phyloP scores from a whole-genome alignment of 2,797 vertebrate genomes.

The Helicolenus hilgendorfi region DNA sequence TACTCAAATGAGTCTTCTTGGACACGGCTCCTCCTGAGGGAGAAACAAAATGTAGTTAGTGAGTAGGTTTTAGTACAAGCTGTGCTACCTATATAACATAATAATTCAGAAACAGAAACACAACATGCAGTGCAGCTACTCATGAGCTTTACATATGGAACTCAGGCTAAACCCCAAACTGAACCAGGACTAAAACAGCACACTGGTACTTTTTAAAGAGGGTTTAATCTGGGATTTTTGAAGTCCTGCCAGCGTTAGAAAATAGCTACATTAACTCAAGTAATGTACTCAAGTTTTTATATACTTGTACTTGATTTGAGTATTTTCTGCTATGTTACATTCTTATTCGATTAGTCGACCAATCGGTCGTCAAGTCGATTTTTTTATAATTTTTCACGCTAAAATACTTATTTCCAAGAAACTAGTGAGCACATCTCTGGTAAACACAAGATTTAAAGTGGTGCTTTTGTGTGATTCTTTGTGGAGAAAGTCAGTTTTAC shows the following conservation, averaged over 20 bases:
- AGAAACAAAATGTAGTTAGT: conserved; percentile 10
- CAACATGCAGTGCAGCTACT: neutral
- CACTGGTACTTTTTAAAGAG: neutral
- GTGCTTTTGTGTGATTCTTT: too few relatives aligned
- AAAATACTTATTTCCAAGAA: too few relatives aligned
- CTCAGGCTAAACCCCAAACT: neutral
- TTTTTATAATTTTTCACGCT: too few relatives aligned
- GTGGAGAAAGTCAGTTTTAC: too few relatives aligned
- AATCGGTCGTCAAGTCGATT: too few relatives aligned
- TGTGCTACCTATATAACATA: neutral
- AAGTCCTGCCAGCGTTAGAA: neutral
- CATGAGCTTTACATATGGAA: neutral
- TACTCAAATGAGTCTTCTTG: conserved; percentile 86
- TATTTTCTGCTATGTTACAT: neutral
- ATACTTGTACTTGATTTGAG: neutral
- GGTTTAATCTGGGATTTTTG: neutral
- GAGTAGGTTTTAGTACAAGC: neutral
- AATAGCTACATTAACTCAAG: neutral
- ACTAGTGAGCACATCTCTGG: too few relatives aligned
- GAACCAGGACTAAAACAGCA: conserved; percentile 6
- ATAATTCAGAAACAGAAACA: neutral
- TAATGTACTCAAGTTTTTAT: neutral
- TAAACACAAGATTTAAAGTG: too few relatives aligned
- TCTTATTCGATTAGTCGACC: too few relatives aligned
- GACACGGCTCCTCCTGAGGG: conserved; percentile 71